Evolutionary conservation across 1,140 invertebrate species (phyloP), one percentile per base, ranked within the genome.

Genomic region (Coenobita brevimanus): DNA sequence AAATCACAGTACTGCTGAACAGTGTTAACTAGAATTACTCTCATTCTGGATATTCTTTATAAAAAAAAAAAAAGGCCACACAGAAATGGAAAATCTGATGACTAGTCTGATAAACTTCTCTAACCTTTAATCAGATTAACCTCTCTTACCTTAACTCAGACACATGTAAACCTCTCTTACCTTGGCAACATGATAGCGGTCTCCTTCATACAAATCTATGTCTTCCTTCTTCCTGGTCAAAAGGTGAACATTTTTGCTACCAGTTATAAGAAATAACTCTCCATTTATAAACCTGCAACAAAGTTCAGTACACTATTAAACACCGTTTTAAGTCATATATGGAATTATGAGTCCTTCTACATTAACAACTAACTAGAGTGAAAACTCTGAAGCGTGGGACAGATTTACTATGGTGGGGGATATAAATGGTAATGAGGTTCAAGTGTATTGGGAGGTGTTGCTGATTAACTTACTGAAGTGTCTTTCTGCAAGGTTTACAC

Each of bases 171-270:
- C 6, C 13, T 30, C 8, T 67, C 36, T 82, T 50, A 79, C 84
- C 75, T 80, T 87, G n/a, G 78, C 84, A 73, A 93, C 91, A 33
- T 90, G 43, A 85, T 91, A 93, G 41, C 93, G 89, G n/a, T 90
- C 82, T 38, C 93, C 93, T 43, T 67, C 90, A 89, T 94, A 94
- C 79, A 87, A 89, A 21, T 91, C 85, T 86, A 94, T 92, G 89
- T 94, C 93, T 50, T 90, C 92, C 92, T 43, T 60, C 91, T 91
- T 92, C 76, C 91, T 92, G 60, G 93, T 92, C 38, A 94, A 73
- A 82, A 94, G 89, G 90, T 94, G 93, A 54, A 94, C 93, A 92
- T 94, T 94, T 90, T 94, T 94, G 3, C 93, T 94, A 6, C 93
- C 93, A 67, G 92, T 92, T 90, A 92, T 92, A 27, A 83, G 21